A percentile compares a stretch with the other conserved stretches of the same genome.
Evolutionary conservation across 2,797 vertebrate species (phyloP).

Genomic region (Sebastes cheni): DNA sequence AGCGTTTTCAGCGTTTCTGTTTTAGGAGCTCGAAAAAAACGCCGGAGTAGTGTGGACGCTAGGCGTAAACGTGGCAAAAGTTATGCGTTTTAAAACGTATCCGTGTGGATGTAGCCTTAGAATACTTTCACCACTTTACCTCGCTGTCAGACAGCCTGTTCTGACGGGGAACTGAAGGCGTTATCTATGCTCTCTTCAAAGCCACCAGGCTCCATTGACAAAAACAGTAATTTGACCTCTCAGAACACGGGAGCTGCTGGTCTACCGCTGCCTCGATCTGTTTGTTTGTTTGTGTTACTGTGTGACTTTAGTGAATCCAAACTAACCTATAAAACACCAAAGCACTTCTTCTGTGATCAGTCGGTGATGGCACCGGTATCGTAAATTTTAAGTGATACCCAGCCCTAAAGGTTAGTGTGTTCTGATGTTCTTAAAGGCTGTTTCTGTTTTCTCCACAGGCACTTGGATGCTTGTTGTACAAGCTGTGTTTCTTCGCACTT

Average conservation of each 20-base stretch:
- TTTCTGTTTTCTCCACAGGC: conserved; percentile 82
- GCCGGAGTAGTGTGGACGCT: too few species aligned
- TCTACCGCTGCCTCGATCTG: neutral
- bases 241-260: neutral
- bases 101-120: too few species aligned
- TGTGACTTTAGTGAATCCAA: neutral
- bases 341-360: neutral
- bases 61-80: too few species aligned
- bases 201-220: neutral
- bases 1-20: too few species aligned
- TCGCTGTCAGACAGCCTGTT: neutral
- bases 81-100: too few species aligned
- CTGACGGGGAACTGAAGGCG: neutral
- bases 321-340: neutral
- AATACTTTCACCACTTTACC: neutral
- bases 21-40: too few species aligned
- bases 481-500: conserved; percentile 98
- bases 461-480: conserved; percentile 98
- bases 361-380: neutral
- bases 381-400: neutral
- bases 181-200: neutral
- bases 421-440: neutral
- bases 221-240: neutral
- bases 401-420: neutral
- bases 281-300: neutral